phyloP scores from a whole-genome alignment of 2,113 vertebrate genomes.

The Corythaeola cristata region DNA sequence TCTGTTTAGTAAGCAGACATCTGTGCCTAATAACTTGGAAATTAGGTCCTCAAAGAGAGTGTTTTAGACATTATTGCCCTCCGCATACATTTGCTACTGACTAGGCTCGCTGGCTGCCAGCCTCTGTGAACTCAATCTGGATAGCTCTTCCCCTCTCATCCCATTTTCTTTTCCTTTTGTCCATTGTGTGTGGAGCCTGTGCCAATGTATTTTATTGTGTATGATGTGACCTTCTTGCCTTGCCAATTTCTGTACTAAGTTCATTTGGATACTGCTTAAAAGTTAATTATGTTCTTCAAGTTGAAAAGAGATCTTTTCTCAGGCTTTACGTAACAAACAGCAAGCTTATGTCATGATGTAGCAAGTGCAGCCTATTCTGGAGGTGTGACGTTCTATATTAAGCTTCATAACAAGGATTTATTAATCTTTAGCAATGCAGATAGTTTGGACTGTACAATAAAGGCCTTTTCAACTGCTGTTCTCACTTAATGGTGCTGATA shows the following conservation, averaged over 20 bases:
- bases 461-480: background rate
- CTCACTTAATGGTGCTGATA: slow-evolving; percentile 36
- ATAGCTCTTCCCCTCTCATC: background rate
- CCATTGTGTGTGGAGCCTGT: background rate
- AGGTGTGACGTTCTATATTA: background rate
- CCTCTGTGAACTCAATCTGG: background rate
- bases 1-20: background rate
- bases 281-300: background rate
- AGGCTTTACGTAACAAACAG: background rate
- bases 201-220: background rate
- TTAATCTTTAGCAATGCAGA: background rate
- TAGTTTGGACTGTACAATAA: background rate
- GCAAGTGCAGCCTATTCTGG: background rate
- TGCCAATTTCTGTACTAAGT: background rate
- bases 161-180: background rate
- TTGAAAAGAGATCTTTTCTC: background rate
- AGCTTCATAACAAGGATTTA: background rate
- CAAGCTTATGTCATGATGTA: background rate
- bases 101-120: background rate
- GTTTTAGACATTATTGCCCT: background rate
- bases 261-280: background rate
- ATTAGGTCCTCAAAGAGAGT: background rate
- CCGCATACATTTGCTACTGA: background rate
- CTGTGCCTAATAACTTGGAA: background rate
- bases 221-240: background rate